These are phyloP conservation scores for Scolopax rusticola DNA, from an alignment of 2,797 vertebrate species.

Conservation along the genomic window DNA sequence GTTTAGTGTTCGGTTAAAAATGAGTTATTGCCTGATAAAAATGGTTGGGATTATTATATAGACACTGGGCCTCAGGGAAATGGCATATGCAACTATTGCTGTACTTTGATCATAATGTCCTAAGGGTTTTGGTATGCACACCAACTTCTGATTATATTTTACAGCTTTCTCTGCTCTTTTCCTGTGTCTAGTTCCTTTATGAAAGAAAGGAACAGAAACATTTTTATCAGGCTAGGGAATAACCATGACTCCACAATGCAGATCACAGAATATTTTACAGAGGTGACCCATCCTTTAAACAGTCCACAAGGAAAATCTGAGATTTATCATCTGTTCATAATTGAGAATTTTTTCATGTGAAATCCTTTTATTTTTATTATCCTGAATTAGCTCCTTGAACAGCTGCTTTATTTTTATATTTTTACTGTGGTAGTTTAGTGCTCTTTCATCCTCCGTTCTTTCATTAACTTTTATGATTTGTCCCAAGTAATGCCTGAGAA, in stretches of 20 bases:
- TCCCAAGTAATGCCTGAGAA: neutral
- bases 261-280: neutral
- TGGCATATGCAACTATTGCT: neutral
- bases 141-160: constrained; percentile 49
- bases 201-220: neutral
- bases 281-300: neutral
- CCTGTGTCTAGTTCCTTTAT: neutral
- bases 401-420: neutral
- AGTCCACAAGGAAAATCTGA: neutral
- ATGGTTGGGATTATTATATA: neutral
- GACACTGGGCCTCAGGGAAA: constrained; percentile 1
- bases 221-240: neutral
- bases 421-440: neutral
- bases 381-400: neutral
- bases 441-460: neutral
- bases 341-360: neutral
- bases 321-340: neutral
- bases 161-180: constrained; percentile 36
- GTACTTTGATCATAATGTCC: constrained; percentile 30
- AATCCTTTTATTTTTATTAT: neutral
- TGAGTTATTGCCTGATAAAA: constrained; percentile 32
- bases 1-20: neutral
- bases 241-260: neutral
- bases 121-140: neutral
- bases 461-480: neutral